Percentiles rank a stretch among this genome's conserved stretches.
Evolutionary conservation across 2,888 invertebrate genomes (phyloP).

Genomic region (Bruchidius siliquastri): DNA sequence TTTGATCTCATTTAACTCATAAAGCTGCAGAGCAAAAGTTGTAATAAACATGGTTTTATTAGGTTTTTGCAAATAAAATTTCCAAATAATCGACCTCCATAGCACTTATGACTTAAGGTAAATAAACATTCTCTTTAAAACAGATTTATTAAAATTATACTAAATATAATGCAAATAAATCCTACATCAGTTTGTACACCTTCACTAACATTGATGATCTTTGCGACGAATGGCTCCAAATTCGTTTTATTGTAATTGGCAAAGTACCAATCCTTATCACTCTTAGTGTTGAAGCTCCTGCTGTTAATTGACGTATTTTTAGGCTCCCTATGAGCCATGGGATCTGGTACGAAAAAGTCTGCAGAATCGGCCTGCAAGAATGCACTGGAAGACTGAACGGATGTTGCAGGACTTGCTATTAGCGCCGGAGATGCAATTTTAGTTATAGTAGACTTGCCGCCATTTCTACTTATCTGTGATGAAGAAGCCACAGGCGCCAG

Average conservation of each 20-base stretch:
- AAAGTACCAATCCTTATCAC: slow-evolving; percentile 75
- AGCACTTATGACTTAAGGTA: too few species aligned
- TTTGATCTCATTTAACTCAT: too few species aligned
- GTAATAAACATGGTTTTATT: too few species aligned
- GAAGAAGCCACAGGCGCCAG: slow-evolving; percentile 58
- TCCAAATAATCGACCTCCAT: too few species aligned
- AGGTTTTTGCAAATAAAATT: too few species aligned
- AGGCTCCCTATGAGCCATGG: slow-evolving; percentile 21
- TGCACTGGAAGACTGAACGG: slow-evolving; percentile 26
- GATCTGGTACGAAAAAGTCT: slow-evolving; percentile 12
- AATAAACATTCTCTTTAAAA: too few species aligned
- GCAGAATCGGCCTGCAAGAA: slow-evolving; percentile 19
- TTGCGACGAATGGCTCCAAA: slow-evolving; percentile 47
- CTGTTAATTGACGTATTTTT: slow-evolving; percentile 23
- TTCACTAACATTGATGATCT: not conserved
- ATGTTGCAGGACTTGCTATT: slow-evolving; percentile 15
- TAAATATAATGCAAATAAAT: not conserved
- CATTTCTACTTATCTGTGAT: slow-evolving; percentile 40
- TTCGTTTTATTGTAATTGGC: slow-evolving; percentile 72
- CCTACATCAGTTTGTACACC: not conserved
- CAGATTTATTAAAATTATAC: not conserved
- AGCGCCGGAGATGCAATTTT: slow-evolving; percentile 52
- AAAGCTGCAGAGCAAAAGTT: too few species aligned
- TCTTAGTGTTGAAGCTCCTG: not conserved
- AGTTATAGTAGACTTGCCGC: slow-evolving; percentile 56